A percentile compares a stretch with the other conserved stretches of the same genome.
phyloP scores from a whole-genome alignment of 2,888 invertebrate species.

The Andrena praecox region DNA sequence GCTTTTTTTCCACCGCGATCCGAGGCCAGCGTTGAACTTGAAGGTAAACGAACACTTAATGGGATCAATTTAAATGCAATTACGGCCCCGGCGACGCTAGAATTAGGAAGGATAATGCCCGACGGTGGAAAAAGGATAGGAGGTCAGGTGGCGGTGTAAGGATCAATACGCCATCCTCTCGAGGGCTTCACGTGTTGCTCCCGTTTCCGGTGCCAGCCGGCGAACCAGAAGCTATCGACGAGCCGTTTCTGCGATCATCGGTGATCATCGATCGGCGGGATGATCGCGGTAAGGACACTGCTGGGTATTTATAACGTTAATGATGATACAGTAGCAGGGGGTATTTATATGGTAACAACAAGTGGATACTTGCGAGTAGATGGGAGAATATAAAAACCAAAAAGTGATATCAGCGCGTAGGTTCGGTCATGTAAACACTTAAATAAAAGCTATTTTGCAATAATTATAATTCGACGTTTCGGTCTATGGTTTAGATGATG shows the following conservation, averaged over 20 bases:
- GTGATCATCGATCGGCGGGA: conserved; percentile 5
- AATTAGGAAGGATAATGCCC: conserved; percentile 56
- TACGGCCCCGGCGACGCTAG: conserved; percentile 24
- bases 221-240: conserved; percentile 45
- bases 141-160: conserved; percentile 72
- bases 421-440: no score
- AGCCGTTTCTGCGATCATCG: conserved; percentile 11
- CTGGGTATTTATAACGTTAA: not conserved
- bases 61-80: conserved; percentile 47
- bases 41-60: conserved; percentile 24
- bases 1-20: not conserved
- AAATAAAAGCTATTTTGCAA: no score
- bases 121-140: conserved; percentile 62
- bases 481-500: no score
- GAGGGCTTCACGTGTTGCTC: conserved; percentile 75
- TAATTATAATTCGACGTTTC: no score
- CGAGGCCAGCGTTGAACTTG: not conserved
- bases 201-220: conserved; percentile 65
- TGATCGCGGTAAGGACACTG: not conserved
- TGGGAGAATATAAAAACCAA: no score
- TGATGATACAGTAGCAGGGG: not conserved
- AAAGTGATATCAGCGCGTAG: no score
- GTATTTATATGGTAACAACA: not conserved
- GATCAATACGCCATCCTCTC: conserved; percentile 75
- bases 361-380: not conserved